Evolutionary conservation across 2,113 vertebrate species (phyloP).

Genomic region (Nannospalax galili): DNA sequence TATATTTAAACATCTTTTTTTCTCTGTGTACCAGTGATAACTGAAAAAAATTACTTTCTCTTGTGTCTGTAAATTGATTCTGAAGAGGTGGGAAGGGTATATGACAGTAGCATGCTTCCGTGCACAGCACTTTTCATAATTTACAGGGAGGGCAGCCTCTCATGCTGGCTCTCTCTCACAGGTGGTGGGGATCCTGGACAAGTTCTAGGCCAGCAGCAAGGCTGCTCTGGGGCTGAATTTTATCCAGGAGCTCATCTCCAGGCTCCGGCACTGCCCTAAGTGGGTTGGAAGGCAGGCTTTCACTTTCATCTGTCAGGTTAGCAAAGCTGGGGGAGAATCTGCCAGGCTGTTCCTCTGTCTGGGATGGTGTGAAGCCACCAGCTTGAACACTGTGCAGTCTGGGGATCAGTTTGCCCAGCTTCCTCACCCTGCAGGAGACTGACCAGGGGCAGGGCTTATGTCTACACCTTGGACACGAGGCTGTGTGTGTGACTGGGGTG

Average conservation of each 20-base stretch:
- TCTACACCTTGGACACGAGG: neutral
- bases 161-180: conserved; percentile 30
- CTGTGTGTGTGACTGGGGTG: neutral
- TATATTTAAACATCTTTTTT: conserved; percentile 2
- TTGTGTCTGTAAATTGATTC: neutral
- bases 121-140: neutral
- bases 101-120: neutral
- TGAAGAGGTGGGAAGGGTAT: neutral
- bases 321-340: neutral
- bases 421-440: neutral
- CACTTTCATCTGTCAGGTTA: conserved; percentile 89
- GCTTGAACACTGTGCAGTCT: neutral
- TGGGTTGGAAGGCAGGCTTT: conserved; percentile 89
- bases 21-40: neutral
- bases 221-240: conserved; percentile 83
- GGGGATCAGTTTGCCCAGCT: neutral
- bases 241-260: conserved; percentile 82
- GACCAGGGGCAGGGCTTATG: too few relatives aligned
- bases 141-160: neutral
- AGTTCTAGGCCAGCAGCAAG: conserved; percentile 82
- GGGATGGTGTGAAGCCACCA: neutral
- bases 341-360: neutral
- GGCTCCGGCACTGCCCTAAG: conserved; percentile 85
- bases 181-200: conserved; percentile 87
- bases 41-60: neutral